Evolutionary conservation across 2,888 invertebrate genomes (phyloP).

Genomic region (Meiosimyza decipiens): DNA sequence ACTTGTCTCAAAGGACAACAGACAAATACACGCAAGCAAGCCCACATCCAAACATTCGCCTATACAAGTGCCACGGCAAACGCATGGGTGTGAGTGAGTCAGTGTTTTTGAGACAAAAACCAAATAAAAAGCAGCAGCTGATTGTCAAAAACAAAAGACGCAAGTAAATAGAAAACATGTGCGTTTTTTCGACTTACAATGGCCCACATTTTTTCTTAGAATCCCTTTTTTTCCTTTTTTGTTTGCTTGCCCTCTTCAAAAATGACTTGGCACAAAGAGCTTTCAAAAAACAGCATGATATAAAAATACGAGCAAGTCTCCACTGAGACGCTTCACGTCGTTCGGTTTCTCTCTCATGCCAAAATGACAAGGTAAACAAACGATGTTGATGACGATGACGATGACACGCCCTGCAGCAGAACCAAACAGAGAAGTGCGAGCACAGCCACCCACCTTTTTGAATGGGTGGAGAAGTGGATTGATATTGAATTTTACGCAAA

Average conservation of each 20-base stretch:
- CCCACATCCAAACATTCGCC: too few species aligned
- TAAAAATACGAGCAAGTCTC: conserved; percentile 8
- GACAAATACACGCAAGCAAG: too few species aligned
- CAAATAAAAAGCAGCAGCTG: conserved; percentile 24
- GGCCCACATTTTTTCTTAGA: background rate
- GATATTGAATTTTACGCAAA: background rate
- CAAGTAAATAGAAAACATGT: conserved; percentile 20
- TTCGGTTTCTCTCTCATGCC: conserved; percentile 7
- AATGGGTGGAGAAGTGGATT: too few species aligned
- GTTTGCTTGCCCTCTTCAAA: background rate
- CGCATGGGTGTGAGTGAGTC: too few species aligned
- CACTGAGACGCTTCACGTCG: conserved; percentile 13
- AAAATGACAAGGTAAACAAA: conserved; percentile 35
- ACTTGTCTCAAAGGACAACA: conserved; percentile 4
- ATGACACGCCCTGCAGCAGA: conserved; percentile 25
- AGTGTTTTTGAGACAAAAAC: background rate
- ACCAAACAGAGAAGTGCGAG: background rate
- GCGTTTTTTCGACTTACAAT: background rate
- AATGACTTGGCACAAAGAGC: conserved; percentile 9
- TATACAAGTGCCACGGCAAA: too few species aligned
- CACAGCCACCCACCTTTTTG: background rate
- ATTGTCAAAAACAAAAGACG: conserved; percentile 24
- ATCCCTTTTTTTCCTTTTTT: background rate
- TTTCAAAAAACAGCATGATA: background rate
- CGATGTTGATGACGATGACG: background rate